These are phyloP conservation scores for Melikaiella ostensackeni DNA, from an alignment of 2,888 invertebrate genomes.

Conservation along the genomic window DNA sequence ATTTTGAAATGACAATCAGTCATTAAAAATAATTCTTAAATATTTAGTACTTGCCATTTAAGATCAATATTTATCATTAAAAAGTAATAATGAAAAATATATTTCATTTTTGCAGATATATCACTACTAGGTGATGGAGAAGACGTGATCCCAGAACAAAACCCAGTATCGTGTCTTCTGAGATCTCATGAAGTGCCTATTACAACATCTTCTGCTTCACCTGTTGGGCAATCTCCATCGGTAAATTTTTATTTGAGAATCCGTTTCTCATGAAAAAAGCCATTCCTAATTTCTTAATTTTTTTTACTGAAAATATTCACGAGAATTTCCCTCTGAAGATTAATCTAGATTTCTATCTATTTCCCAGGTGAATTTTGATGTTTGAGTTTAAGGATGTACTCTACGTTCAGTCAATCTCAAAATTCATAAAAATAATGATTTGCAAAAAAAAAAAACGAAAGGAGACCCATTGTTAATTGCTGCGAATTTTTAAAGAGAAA, in stretches of 20 bases:
- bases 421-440: too few relatives aligned
- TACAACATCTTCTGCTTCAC: conserved; percentile 70
- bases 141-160: conserved; percentile 70
- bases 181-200: conserved; percentile 66
- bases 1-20: too few relatives aligned
- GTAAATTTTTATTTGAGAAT: conserved; percentile 57
- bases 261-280: background rate
- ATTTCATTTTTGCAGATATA: conserved; percentile 65
- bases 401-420: too few relatives aligned
- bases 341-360: background rate
- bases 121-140: conserved; percentile 71
- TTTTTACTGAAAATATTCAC: background rate
- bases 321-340: background rate
- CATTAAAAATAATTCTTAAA: too few relatives aligned
- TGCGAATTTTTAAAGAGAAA: too few relatives aligned
- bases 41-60: too few relatives aligned
- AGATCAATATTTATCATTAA: too few relatives aligned
- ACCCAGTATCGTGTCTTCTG: conserved; percentile 66
- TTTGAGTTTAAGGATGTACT: too few relatives aligned
- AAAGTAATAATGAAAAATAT: background rate
- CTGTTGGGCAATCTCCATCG: conserved; percentile 72
- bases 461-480: too few relatives aligned
- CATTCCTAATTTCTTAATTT: background rate
- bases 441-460: too few relatives aligned
- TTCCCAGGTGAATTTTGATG: too few relatives aligned